Conservation (phyloP, 2,888 invertebrate genomes). For the Cordilura impudica region DNA sequence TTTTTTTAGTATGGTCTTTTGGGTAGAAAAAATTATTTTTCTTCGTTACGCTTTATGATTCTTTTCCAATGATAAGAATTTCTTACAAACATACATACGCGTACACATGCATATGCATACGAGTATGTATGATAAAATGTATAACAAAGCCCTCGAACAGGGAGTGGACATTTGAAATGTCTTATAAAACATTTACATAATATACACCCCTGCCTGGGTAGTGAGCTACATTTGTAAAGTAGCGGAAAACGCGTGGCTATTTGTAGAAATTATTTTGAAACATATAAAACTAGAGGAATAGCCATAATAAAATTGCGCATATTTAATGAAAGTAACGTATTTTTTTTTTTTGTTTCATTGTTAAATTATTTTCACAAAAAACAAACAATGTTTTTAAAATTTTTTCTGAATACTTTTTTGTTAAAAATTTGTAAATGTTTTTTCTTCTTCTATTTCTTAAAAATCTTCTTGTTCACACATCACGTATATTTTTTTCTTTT, state of each 20-base stretch:
- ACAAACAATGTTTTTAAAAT: background rate
- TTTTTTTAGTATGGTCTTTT: slow-evolving; percentile 53
- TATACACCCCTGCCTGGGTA: slow-evolving; percentile 56
- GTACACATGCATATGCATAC: background rate
- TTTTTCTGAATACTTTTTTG: background rate
- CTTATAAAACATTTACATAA: slow-evolving; percentile 60
- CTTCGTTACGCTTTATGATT: slow-evolving; percentile 27
- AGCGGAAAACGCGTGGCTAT: slow-evolving; percentile 31
- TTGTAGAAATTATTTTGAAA: background rate
- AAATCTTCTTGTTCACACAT: too few relatives aligned
- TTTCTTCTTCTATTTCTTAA: too few relatives aligned
- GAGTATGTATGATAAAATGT: background rate
- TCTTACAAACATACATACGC: background rate
- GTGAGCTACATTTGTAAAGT: slow-evolving; percentile 17
- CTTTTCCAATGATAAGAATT: slow-evolving; percentile 4
- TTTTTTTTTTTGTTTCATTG: too few relatives aligned
- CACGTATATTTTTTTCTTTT: too few relatives aligned
- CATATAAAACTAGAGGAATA: background rate
- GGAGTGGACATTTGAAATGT: slow-evolving; percentile 50
- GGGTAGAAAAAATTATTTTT: background rate
- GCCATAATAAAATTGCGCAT: background rate
- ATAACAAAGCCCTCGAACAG: slow-evolving; percentile 18
- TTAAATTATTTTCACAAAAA: too few relatives aligned
- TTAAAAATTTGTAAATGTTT: too few relatives aligned
- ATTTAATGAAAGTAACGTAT: background rate